Base-by-base conservation (phyloP, 2,113 vertebrate species). In the Chlorodrepanis virens region DNA sequence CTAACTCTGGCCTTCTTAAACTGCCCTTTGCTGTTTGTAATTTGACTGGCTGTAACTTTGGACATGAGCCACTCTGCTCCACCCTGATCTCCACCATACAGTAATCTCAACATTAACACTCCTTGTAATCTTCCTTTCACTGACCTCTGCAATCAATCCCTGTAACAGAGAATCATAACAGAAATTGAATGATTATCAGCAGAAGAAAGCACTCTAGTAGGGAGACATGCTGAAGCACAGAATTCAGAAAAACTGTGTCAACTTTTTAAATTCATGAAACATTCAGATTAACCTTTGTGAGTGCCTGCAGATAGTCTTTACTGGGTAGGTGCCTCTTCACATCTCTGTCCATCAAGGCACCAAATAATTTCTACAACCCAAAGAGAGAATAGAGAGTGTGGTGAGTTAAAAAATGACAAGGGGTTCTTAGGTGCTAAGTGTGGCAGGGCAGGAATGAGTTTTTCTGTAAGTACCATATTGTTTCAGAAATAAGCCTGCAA, bases 401-500 rank as follows among this genome's bases (percentile, higher is more conserved):
- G 9, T 35, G 52, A 23, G 37, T 86, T 56, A 65, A 53, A 80
- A 81, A 87, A 83, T 45, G 44, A 39, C 28, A 31, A 75, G 28
- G 31, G 28, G 28, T 28, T 89, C 93, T 81, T 87, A 45, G 72
- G 37, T 75, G 44, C 52, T 49, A 78, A 74, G 12, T 33, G 49
- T 71, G 44, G 64, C 69, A 53, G 90, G 18, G 57, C 87, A 60
- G 92, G 47, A 84, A 23, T 17, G 77, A 68, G 68, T 84, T 92
- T 75, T 82, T 87, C 76, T 86, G 23, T 78, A 71, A 94, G 83
- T 75, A 78, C n/a, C 31, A 5, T 53, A 53, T 78, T 94, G 75
- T 95, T 93, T 93, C 60, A 53, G 72, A 93, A 76, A 91, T 31
- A 78, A 89, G 94, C 96, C 95, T 93, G 88, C 86, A 83, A 96